Evolutionary conservation across 53 echinoderm and acorn worm genomes (phyloP).

Genomic region (Astropecten irregularis): DNA sequence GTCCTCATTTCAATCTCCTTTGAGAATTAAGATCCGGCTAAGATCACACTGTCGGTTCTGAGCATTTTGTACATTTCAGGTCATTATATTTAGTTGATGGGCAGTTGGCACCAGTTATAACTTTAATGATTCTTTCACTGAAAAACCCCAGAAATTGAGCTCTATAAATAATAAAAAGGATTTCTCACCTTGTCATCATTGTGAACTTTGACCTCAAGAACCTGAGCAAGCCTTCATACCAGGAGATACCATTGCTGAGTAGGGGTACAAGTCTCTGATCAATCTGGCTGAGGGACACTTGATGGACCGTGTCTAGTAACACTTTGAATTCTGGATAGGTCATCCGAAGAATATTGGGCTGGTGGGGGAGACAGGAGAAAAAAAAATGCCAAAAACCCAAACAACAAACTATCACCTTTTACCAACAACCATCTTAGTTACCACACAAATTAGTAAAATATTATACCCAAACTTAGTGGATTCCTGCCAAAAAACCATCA

Average conservation of each 20-base stretch:
- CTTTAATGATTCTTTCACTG: too few relatives aligned
- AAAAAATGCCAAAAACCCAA: background rate
- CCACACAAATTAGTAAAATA: background rate
- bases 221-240: conserved; percentile 83
- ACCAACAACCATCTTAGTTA: background rate
- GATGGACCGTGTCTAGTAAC: conserved; percentile 78
- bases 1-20: too few relatives aligned
- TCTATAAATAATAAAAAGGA: too few relatives aligned
- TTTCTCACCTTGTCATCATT: conserved; percentile 38
- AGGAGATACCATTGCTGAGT: conserved; percentile 67
- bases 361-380: background rate
- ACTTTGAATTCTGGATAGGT: conserved; percentile 95
- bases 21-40: too few relatives aligned
- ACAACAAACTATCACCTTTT: background rate
- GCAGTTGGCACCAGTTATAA: too few relatives aligned
- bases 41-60: too few relatives aligned
- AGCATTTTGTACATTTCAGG: too few relatives aligned
- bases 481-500: too few relatives aligned
- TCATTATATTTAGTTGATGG: too few relatives aligned
- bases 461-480: too few relatives aligned
- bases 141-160: too few relatives aligned
- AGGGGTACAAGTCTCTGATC: conserved; percentile 73
- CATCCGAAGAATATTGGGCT: conserved; percentile 57
- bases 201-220: conserved; percentile 70
- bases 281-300: conserved; percentile 69